These are phyloP conservation scores for Brachyrhaphis roseni DNA, from an alignment of 2,797 vertebrate genomes.

Conservation along the genomic window DNA sequence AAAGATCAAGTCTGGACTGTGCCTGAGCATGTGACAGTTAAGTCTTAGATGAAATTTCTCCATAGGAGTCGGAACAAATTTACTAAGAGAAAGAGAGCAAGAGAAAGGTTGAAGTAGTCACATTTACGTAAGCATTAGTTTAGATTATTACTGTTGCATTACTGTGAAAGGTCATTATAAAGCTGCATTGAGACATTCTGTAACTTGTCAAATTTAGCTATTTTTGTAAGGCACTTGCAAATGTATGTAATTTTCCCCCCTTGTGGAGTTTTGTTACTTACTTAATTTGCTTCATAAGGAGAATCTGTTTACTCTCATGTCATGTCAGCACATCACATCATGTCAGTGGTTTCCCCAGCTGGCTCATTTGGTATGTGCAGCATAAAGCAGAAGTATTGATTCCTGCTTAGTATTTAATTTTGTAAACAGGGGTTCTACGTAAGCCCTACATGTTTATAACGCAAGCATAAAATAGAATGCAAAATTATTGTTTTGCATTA, in stretches of 20 bases:
- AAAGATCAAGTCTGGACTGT: slow-evolving; percentile 61
- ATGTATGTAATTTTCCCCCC: not conserved
- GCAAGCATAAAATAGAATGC: not conserved
- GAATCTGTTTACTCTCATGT: slow-evolving; percentile 61
- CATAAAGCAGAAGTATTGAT: not conserved
- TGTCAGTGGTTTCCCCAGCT: slow-evolving; percentile 61
- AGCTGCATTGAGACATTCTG: not conserved
- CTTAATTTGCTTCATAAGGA: slow-evolving; percentile 46
- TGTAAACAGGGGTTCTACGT: not conserved
- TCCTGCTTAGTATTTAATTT: not conserved
- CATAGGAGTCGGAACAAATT: slow-evolving; percentile 55
- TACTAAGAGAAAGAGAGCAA: slow-evolving; percentile 31
- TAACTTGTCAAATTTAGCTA: not conserved
- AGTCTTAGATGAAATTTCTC: slow-evolving; percentile 72
- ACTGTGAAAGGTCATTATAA: not conserved
- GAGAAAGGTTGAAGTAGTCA: not conserved
- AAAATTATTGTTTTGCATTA: not conserved
- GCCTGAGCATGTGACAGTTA: slow-evolving; percentile 72
- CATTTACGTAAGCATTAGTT: not conserved
- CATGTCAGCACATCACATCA: slow-evolving; percentile 64
- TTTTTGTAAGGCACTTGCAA: not conserved
- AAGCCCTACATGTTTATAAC: not conserved
- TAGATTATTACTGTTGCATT: not conserved
- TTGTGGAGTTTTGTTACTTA: slow-evolving; percentile 27
- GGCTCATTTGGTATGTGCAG: slow-evolving; percentile 52